Evolutionary conservation across 2,888 invertebrate genomes (phyloP), one percentile per base, ranked within the genome.

Genomic region (Polydesmus complanatus): DNA sequence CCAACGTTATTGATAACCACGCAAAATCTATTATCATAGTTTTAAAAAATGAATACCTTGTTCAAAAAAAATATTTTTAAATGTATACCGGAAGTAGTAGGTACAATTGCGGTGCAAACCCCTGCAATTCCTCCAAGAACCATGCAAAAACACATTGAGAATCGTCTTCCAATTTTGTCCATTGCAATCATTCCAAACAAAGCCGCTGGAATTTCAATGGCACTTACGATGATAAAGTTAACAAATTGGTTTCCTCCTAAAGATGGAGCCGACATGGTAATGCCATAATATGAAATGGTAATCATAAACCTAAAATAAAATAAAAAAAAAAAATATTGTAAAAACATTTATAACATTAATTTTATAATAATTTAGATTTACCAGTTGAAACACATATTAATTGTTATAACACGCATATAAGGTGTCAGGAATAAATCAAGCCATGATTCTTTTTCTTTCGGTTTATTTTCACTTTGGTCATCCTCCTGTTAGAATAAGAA

Each of bases 251-350:
- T 53, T 3, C 61, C 61, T 18, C 56, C 61, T 1, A 64, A 52
- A 21, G 58, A 61, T 59, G 50, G 62, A 52, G 65, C 65, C 62
- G 48, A 66, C 66, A 64, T 61, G 3, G 61, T 54, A 50, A 64
- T 64, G 14, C 64, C 64, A 48, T 63, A 64, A 50, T 64, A 64
- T 1, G 52, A 61, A 21, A 63, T 47, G 8, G 63, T 56, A 3
- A 61, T 56, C 27, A 63, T 60, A 25, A 61, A 54, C 26, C 58
- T 60, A 23, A 51, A 57, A 22, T 2, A 54, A 54, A n/a, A 11
- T 54, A 3, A n/a, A 11, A 22, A 23, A 23, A 22, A 52, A 14
- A n/a, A n/a, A n/a, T n/a, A n/a, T 37, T 37, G 5, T 37, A 49
- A 49, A 49, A 56, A 37, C 14, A 37, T 37, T 37, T 37, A 37